Base-by-base conservation (phyloP, 2,797 vertebrate genomes). In the Danio kyathit region DNA sequence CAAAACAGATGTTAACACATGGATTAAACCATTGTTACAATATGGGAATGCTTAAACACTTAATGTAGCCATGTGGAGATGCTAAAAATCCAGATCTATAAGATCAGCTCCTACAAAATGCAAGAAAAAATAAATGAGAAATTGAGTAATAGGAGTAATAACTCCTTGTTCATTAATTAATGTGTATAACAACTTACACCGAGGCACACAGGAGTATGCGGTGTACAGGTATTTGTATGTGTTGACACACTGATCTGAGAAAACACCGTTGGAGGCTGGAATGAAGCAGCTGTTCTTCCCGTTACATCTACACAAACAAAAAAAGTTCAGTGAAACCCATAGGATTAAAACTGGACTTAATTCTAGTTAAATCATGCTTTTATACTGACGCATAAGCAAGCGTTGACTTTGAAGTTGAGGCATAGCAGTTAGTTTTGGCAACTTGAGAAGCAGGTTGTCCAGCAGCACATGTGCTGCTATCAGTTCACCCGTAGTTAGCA, bases 211-310 rank as follows among this genome's bases (percentile, higher is more conserved):
- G 60, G 10, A 9, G 51, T 81, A 83, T 0, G 4, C 29, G 17
- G 80, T 56, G 9, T n/a, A 48, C 49, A 83, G 67, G 67, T 74
- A 82, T 60, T 87, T 85, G 38, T 48, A 82, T 44, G 41, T 85
- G 10, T 56, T 61, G 3, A 1, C 0, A 74, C 86, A 83, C 16
- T 79, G 72, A 38, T 83, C 79, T 2, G 71, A 40, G 76, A 85
- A 82, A 7, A 82, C 12, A 17, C 0, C 0, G 51, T 82, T 86
- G 12, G 61, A 13, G 69, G 79, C 82, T 7, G 3, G 5, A 3
- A 82, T 64, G 5, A 29, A 6, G 76, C 86, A 85, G 4, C 2
- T 16, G 1, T 14, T 44, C 49, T 43, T 70, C 8, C 71, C 76
- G 8, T 80, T 16, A 77, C 79, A 83, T 48, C 81, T 87, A 65